These are phyloP conservation scores for Eclectus roratus DNA, from an alignment of 2,113 vertebrate genomes.

Conservation along the genomic window DNA sequence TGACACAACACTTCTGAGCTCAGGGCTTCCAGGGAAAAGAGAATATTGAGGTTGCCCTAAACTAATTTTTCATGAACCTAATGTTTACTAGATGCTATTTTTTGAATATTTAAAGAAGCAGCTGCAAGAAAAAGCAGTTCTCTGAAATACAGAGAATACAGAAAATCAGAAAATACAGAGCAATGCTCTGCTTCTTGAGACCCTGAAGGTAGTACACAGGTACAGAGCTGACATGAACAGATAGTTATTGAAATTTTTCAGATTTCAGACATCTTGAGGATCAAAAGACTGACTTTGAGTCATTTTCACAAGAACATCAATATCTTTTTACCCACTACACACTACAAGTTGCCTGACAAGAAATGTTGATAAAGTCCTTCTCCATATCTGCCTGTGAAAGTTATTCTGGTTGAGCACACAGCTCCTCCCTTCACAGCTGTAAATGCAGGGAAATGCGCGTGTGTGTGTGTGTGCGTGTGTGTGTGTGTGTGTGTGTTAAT, in stretches of 20 bases:
- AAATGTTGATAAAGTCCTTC: not conserved
- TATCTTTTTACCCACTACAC: not conserved
- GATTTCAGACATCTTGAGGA: not conserved
- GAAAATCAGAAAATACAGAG: no score
- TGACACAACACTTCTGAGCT: not conserved
- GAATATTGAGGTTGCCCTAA: not conserved
- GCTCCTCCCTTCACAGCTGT: not conserved
- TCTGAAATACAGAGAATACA: not conserved
- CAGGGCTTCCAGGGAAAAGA: not conserved
- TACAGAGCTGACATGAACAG: not conserved
- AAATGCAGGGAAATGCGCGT: not conserved
- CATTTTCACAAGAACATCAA: not conserved
- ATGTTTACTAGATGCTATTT: not conserved
- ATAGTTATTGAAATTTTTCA: not conserved
- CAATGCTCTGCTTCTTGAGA: not conserved
- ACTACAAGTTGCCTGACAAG: not conserved
- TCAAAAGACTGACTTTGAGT: not conserved
- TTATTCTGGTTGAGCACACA: not conserved
- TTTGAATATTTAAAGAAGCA: not conserved
- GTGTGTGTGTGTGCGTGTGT: no score
- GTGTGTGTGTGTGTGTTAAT: not conserved
- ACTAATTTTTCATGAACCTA: not conserved
- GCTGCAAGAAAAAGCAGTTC: not conserved
- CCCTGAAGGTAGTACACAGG: not conserved
- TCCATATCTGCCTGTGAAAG: not conserved